Evolutionary conservation across 1,140 invertebrate species (phyloP), one percentile per base, ranked within the genome.

Genomic region (Diachasma alloeum): DNA sequence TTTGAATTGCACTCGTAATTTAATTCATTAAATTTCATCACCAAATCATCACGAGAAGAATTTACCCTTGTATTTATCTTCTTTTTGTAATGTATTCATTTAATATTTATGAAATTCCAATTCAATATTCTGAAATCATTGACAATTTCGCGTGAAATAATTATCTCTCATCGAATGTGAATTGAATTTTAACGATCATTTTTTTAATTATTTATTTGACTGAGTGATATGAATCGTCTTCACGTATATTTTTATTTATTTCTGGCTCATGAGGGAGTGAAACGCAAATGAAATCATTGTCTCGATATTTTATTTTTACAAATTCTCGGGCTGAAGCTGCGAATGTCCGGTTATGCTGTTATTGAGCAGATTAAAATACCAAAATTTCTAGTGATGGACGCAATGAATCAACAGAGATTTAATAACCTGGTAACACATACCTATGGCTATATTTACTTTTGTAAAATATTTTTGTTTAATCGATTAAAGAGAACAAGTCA

Each of bases 391-490:
- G 59, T 68, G 66, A 68, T 68, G 36, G 31, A 67, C 19, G 42
- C 10, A 48, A 59, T 56, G n/a, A 71, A 53, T 53, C 48, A 42
- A 75, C 46, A 15, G 44, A 56, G 10, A 63, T 82, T 68, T 70
- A 48, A 80, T 78, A 72, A 83, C 78, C 74, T 80, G 81, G 77
- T 76, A 53, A 84, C 48, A 56, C n/a, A 66, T 26, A 66, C 77
- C 72, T 84, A 78, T 53, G 78, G 81, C 80, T 85, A 78, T 75
- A 85, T 86, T 87, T 83, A 83, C 80, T 85, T 87, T 88, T 88
- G 86, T 88, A 87, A 89, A 82, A 83, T 87, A 87, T 39, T 85
- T 86, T 84, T 84, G 72, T 87, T 85, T 84, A 83, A 80, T 83
- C 80, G 82, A 81, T 79, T 36, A 37, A 76, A 22, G 9, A 71